Evolutionary conservation across 2,113 vertebrate species (phyloP), one percentile per base, ranked within the genome.

Genomic region (Pachycephala philippinensis): DNA sequence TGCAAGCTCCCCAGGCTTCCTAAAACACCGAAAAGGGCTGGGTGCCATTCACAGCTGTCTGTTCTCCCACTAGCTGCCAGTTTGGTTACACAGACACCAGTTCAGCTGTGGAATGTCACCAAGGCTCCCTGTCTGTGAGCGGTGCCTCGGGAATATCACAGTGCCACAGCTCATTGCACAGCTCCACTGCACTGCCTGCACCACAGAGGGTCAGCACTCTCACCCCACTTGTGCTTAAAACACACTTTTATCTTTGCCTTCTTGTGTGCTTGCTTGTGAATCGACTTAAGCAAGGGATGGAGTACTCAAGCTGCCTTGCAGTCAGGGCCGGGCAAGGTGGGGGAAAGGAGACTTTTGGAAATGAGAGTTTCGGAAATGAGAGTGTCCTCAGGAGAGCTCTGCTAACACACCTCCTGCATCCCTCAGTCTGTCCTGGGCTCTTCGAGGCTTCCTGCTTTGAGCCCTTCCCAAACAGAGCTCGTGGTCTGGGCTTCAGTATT

Each of bases 281-380:
- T 42, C 0, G 1, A 9, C 30, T 71, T 61, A 53, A 72, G 50
- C 52, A 69, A 42, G 61, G 0, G 1, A 33, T 4, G 24, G 45
- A 4, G 31, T 26, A 13, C 35, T 28, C 2, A 1, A 60, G 37
- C 31, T 76, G 31, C 24, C 37, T 33, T 30, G 35, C 59, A 65
- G 61, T 12, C 27, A 44, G 47, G 31, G 33, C 4, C 21, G 54
- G 66, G 39, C 12, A n/a, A 74, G 26, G 63, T 8, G 8, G 16
- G 77, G 26, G 42, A 30, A 56, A 8, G 1, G 30, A 39, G 13
- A 13, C 4, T 19, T 83, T 75, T 1, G 20, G 31, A 56, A 53
- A 53, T 31, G 52, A 53, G 11, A 11, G 4, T 24, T 85, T 71
- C 7, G 11, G 45, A 18, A 47, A 23, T 23, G 52, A 54, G 11